Evolutionary conservation across 2,888 invertebrate species (phyloP).

Genomic region (Camponotus fellah): DNA sequence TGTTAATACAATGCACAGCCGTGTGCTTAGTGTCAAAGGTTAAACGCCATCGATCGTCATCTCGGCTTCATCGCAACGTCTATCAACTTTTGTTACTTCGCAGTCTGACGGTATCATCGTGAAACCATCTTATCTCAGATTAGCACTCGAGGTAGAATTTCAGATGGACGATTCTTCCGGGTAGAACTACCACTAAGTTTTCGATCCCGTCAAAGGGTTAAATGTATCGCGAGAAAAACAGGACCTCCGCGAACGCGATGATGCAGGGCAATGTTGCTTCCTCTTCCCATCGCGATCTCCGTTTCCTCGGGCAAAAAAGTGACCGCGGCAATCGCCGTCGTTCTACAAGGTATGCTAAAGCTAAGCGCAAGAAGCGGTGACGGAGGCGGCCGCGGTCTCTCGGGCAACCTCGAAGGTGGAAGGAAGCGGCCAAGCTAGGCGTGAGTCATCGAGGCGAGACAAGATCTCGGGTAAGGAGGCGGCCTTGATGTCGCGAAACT

Average conservation of each 20-base stretch:
- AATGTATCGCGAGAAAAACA: constrained; percentile 34
- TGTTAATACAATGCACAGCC: constrained; percentile 29
- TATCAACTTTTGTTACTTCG: constrained; percentile 29
- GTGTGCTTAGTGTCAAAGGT: constrained; percentile 23
- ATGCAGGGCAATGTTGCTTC: constrained; percentile 34
- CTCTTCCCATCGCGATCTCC: constrained; percentile 52
- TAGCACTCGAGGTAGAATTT: constrained; percentile 39
- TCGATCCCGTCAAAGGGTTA: constrained; percentile 23
- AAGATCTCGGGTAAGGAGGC: constrained; percentile 82
- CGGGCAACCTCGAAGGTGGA: constrained; percentile 66
- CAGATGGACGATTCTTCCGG: constrained; percentile 42
- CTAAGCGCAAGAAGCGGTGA: constrained; percentile 47
- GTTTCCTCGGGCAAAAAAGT: constrained; percentile 46
- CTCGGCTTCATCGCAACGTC: constrained; percentile 36
- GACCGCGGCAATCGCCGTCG: constrained; percentile 18
- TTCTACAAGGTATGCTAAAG: constrained; percentile 44
- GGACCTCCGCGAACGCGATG: constrained; percentile 25
- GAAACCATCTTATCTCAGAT: constrained; percentile 30
- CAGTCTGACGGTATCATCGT: constrained; percentile 23
- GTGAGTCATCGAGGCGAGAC: constrained; percentile 77
- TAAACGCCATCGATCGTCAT: constrained; percentile 47
- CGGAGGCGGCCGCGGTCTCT: constrained; percentile 42
- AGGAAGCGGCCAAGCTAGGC: constrained; percentile 68
- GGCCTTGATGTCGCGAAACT: constrained; percentile 81
- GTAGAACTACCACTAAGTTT: constrained; percentile 23